Evolutionary conservation across 2,797 vertebrate species (phyloP).

Genomic region (Microctenopoma stevenorrisi): DNA sequence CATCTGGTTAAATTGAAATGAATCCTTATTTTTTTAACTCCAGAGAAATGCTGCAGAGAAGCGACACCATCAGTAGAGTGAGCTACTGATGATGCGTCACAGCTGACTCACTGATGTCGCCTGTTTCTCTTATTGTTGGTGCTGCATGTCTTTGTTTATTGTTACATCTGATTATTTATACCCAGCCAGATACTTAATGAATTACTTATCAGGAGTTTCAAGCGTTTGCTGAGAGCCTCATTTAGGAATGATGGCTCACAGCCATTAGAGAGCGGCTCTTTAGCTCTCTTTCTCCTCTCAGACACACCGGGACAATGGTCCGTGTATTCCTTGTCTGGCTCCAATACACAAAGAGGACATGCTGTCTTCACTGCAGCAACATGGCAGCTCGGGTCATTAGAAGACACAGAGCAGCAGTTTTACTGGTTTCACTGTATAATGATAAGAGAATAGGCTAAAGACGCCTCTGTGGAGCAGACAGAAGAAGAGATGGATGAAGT

Average conservation of each 20-base stretch:
- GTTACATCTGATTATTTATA: too few species aligned
- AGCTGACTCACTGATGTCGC: too few species aligned
- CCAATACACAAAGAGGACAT: constrained; percentile 80
- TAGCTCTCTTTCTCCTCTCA: constrained; percentile 49
- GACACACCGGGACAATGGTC: constrained; percentile 52
- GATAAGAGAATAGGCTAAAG: not conserved
- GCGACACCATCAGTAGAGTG: too few species aligned
- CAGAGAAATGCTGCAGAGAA: too few species aligned
- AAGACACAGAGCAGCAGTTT: not conserved
- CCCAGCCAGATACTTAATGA: constrained; percentile 26
- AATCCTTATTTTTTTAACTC: too few species aligned
- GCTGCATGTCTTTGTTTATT: too few species aligned
- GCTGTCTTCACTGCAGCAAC: constrained; percentile 10
- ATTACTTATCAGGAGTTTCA: constrained; percentile 50
- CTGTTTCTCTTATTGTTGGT: too few species aligned
- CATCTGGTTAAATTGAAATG: too few species aligned
- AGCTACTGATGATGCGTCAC: too few species aligned
- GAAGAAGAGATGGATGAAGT: not conserved
- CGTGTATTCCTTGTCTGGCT: constrained; percentile 84
- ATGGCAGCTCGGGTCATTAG: constrained; percentile 24
- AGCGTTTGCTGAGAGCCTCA: constrained; percentile 51
- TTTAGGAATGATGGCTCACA: constrained; percentile 55
- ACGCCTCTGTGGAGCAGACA: not conserved
- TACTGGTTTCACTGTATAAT: not conserved
- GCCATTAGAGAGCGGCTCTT: constrained; percentile 49